phyloP scores from a whole-genome alignment of 2,797 vertebrate species.

The Phoxinus dragarum region DNA sequence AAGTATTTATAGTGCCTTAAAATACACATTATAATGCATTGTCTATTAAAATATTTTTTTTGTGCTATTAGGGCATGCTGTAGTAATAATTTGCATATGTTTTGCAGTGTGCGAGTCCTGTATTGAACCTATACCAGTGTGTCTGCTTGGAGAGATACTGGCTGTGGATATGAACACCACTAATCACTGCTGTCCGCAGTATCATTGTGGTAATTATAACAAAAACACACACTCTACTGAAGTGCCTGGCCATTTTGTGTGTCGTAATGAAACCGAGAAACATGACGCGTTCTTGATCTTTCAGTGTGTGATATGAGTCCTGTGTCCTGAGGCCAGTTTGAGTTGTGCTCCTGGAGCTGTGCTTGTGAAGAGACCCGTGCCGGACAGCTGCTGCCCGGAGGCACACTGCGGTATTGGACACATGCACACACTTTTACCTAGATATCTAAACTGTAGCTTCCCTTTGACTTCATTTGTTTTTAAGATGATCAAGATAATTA shows the following conservation, averaged over 20 bases:
- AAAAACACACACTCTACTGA: not conserved
- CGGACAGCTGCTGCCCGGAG: conserved; percentile 88
- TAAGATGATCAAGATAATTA: conserved; percentile 4
- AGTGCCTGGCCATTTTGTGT: not conserved
- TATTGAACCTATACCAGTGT: conserved; percentile 86
- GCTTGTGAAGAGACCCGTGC: conserved; percentile 79
- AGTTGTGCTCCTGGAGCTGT: conserved; percentile 86
- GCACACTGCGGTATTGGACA: conserved; percentile 87
- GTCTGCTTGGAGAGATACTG: conserved; percentile 89
- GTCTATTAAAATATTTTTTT: not conserved
- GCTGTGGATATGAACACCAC: conserved; percentile 90
- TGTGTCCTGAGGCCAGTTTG: conserved; percentile 82
- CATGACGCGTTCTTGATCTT: conserved; percentile 30
- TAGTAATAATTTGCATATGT: conserved; percentile 17
- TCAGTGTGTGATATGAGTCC: conserved; percentile 90
- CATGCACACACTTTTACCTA: conserved; percentile 12
- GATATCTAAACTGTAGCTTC: conserved; percentile 18
- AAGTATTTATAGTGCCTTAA: not conserved
- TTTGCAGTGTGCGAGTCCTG: conserved; percentile 93
- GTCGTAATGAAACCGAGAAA: not conserved
- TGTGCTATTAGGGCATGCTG: not conserved
- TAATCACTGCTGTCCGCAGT: conserved; percentile 90
- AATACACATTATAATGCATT: not conserved
- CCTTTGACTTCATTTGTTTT: not conserved
- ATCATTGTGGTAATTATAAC: conserved; percentile 86